Conservation (phyloP, 2,888 invertebrate genomes). For the Amaurobius ferox region DNA sequence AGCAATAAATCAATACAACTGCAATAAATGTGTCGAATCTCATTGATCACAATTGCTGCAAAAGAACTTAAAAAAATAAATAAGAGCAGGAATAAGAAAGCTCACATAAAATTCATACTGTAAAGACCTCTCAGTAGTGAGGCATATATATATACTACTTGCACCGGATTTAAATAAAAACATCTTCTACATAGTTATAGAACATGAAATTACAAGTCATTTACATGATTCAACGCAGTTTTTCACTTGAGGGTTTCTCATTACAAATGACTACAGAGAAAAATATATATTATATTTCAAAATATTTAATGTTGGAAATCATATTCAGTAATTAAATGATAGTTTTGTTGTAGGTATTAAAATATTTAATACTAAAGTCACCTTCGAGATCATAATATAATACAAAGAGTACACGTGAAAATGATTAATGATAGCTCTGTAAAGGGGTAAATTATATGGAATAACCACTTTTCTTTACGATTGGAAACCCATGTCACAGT, state of each 20-base stretch:
- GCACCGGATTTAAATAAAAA: slow-evolving; percentile 65
- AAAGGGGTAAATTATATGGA: background rate
- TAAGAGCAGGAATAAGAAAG: slow-evolving; percentile 65
- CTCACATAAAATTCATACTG: slow-evolving; percentile 38
- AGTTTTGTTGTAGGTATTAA: slow-evolving; percentile 41
- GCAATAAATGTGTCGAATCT: slow-evolving; percentile 55
- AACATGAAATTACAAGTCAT: slow-evolving; percentile 8
- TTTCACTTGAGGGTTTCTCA: background rate
- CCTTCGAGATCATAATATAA: slow-evolving; percentile 44
- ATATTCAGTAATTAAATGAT: no score
- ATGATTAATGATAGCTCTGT: no score
- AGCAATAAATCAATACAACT: slow-evolving; percentile 47
- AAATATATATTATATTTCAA: slow-evolving; percentile 31
- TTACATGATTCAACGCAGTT: slow-evolving; percentile 10
- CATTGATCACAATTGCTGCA: slow-evolving; percentile 42
- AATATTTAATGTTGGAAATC: no score
- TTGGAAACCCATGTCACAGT: slow-evolving; percentile 41
- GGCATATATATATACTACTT: slow-evolving; percentile 41
- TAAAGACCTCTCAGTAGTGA: slow-evolving; percentile 22
- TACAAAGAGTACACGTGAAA: background rate
- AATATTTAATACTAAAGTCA: slow-evolving; percentile 41
- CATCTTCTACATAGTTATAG: slow-evolving; percentile 8
- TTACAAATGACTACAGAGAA: slow-evolving; percentile 68
- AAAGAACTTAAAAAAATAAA: slow-evolving; percentile 56
- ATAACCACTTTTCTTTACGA: background rate